Conservation (phyloP, 2,113 vertebrate genomes). For the Pseudonaja textilis region DNA sequence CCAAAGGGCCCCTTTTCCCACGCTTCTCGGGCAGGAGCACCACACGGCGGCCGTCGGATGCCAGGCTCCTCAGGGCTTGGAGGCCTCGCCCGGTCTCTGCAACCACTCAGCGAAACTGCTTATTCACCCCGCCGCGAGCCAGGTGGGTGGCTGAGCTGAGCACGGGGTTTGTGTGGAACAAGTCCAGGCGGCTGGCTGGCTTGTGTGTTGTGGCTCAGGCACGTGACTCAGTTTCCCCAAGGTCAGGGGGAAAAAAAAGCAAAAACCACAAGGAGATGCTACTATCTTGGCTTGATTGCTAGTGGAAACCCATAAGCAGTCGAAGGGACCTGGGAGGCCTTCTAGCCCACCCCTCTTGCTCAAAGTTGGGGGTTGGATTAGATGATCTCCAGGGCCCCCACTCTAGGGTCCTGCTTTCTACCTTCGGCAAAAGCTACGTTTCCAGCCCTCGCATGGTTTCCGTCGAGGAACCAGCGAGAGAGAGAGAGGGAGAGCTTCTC, state of each 20-base stretch:
- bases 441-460: no score
- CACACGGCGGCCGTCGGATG: neutral
- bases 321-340: neutral
- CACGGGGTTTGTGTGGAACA: neutral
- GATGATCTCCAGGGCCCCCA: no score
- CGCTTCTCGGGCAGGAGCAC: neutral
- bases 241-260: neutral
- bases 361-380: no score
- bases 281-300: neutral
- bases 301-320: neutral
- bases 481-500: no score
- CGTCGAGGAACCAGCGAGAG: no score
- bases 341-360: neutral
- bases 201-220: neutral
- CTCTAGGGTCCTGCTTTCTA: no score
- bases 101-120: neutral
- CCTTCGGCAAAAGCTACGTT: no score
- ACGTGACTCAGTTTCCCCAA: neutral
- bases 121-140: neutral
- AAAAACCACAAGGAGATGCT: neutral
- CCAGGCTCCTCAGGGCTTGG: neutral
- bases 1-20: neutral
- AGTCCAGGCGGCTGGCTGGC: neutral
- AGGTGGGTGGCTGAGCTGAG: neutral
- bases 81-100: neutral